A percentile compares a stretch with the other conserved stretches of the same genome.
Evolutionary conservation across 2,797 vertebrate genomes (phyloP).

Genomic region (Melanotaenia pygmaea): DNA sequence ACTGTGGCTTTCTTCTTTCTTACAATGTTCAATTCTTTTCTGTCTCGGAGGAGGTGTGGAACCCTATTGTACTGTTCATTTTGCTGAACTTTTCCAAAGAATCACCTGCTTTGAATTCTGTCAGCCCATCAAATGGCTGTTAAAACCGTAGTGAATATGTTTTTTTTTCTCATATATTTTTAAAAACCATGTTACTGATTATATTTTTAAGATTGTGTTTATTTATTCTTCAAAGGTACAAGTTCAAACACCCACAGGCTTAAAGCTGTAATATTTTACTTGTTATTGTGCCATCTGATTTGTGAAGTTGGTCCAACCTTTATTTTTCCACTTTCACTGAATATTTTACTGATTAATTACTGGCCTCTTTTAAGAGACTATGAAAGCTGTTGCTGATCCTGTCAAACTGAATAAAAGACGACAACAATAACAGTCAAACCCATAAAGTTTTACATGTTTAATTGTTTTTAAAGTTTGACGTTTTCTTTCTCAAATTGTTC

Average conservation of each 20-base stretch:
- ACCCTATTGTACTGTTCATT: constrained; percentile 34
- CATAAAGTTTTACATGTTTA: background rate
- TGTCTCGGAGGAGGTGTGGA: constrained; percentile 11
- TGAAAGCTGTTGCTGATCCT: background rate
- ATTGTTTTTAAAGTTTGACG: background rate
- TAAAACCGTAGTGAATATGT: background rate
- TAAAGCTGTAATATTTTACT: constrained; percentile 16
- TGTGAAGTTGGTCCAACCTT: constrained; percentile 25
- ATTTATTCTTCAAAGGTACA: constrained; percentile 26
- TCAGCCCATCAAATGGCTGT: background rate
- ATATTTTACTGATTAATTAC: constrained; percentile 21
- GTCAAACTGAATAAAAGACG: background rate
- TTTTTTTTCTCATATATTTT: background rate
- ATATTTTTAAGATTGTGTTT: constrained; percentile 26
- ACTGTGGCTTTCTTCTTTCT: constrained; percentile 31
- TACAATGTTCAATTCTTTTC: constrained; percentile 7
- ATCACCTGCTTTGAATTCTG: background rate
- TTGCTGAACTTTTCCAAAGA: constrained; percentile 28
- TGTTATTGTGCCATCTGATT: constrained; percentile 21
- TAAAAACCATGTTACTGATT: background rate
- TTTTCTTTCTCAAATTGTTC: background rate
- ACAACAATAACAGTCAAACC: background rate
- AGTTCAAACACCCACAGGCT: constrained; percentile 4
- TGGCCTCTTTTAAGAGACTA: too few relatives aligned
- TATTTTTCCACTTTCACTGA: constrained; percentile 18